Conservation (phyloP, 2,888 invertebrate species). For the Philereme vetulata region DNA sequence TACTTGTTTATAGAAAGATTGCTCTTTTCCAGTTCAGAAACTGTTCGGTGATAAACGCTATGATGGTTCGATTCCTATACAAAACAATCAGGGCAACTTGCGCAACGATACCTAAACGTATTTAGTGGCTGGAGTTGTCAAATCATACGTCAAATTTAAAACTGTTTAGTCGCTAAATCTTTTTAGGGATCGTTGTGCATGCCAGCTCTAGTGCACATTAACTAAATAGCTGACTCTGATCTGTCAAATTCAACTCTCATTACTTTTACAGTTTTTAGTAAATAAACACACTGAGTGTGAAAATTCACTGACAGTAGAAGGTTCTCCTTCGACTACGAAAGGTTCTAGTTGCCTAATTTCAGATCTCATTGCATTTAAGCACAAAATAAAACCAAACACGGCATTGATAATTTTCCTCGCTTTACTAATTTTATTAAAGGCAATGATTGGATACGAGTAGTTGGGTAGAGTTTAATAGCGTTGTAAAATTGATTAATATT, state of each 20-base stretch:
- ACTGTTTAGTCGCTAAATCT: no score
- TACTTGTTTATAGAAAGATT: no score
- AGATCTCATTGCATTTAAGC: conserved; percentile 18
- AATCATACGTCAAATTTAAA: no score
- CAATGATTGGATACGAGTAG: background rate
- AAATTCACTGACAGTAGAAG: background rate
- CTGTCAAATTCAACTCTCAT: background rate
- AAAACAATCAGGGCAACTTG: no score
- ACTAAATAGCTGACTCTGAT: no score
- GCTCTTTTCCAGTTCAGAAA: no score
- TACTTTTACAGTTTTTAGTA: background rate
- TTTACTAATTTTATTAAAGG: background rate
- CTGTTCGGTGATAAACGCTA: no score
- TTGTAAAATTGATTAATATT: conserved; percentile 2
- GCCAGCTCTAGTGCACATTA: no score
- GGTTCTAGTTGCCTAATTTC: background rate
- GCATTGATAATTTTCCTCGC: conserved; percentile 14
- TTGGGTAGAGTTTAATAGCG: background rate
- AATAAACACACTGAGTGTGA: background rate
- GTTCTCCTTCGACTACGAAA: background rate
- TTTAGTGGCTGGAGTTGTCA: no score
- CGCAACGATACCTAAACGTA: no score
- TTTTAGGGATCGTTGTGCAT: no score
- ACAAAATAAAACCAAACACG: conserved; percentile 33
- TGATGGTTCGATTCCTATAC: no score